Base-by-base conservation (phyloP, 2,113 vertebrate genomes). In the Coptodon rendalli region DNA sequence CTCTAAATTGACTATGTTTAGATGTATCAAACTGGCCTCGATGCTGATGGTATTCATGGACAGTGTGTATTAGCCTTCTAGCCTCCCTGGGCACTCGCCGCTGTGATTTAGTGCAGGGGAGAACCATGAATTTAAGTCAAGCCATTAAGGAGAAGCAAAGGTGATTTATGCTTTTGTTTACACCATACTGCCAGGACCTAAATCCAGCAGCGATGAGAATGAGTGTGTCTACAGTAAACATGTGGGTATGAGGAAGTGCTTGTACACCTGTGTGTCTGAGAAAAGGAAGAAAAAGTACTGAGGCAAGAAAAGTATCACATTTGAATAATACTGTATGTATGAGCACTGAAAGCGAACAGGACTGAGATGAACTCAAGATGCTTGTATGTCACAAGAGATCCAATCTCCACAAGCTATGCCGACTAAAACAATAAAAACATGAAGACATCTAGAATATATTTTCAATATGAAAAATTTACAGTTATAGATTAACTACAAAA, bases 121-220 rank as follows among this genome's bases (percentile, higher is more conserved):
- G 63, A 81, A n/a, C 85, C 86, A 92, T 92, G 88, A 89, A 92
- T 94, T 93, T 90, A 53, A 91, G 85, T 84, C 80, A 82, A 81
- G 61, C 84, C 73, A 45, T 86, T 80, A 81, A 85, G 80, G 29
- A 78, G 89, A 91, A 76, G 86, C 17, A 2, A 17, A 31, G 17
- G 66, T 91, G 91, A 92, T 92, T 92, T 73, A 94, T 92, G 87
- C n/a, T 89, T 92, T 94, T 93, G 90, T 94, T 94, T 92, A 89
- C 88, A 48, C 78, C 63, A 10, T 31, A 71, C 89, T 40, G 80
- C 13, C 7, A 81, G 78, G 81, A 89, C 89, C 79, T 89, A 89
- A 89, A 93, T 80, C 38, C 40, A 78, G 86, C 86, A 66, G 81
- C 86, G 88, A 91, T 56, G 80, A 87, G 87, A 48, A 29, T 17